Conservation (phyloP, 2,113 vertebrate species). For the Phrynosoma platyrhinos region DNA sequence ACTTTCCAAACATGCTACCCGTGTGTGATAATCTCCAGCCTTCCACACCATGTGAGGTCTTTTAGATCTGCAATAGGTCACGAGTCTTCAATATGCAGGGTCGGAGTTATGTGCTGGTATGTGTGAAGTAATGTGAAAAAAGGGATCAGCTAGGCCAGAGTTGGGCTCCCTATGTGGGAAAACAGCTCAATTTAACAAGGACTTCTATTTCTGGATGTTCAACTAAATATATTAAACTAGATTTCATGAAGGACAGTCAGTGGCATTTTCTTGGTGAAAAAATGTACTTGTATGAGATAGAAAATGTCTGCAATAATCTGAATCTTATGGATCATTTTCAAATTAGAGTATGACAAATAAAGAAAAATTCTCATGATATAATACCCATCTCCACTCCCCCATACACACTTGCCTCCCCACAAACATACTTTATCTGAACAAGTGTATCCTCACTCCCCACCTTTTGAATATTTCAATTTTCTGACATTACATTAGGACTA, state of each 20-base stretch:
- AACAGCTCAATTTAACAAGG: constrained; percentile 11
- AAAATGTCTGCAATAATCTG: constrained; percentile 13
- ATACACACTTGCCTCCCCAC: neutral
- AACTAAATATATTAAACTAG: constrained; percentile 7
- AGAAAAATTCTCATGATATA: neutral
- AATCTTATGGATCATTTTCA: constrained; percentile 10
- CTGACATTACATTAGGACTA: too few species aligned
- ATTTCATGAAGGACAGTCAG: neutral
- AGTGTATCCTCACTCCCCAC: neutral
- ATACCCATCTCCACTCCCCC: neutral
- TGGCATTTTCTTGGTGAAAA: neutral
- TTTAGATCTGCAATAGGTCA: neutral
- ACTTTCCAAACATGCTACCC: constrained; percentile 8
- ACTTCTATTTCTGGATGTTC: constrained; percentile 19
- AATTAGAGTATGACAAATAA: neutral
- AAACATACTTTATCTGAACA: neutral
- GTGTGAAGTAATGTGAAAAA: neutral
- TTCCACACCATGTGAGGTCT: fast-evolving
- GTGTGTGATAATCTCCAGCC: constrained; percentile 13
- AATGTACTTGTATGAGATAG: neutral
- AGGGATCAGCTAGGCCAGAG: fast-evolving
- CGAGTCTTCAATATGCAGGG: neutral
- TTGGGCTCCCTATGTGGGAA: neutral
- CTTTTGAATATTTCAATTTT: neutral
- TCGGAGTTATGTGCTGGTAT: neutral